These are phyloP conservation scores for Typhlichthys eigenmanni DNA, from an alignment of 2,797 vertebrate genomes.

Conservation along the genomic window DNA sequence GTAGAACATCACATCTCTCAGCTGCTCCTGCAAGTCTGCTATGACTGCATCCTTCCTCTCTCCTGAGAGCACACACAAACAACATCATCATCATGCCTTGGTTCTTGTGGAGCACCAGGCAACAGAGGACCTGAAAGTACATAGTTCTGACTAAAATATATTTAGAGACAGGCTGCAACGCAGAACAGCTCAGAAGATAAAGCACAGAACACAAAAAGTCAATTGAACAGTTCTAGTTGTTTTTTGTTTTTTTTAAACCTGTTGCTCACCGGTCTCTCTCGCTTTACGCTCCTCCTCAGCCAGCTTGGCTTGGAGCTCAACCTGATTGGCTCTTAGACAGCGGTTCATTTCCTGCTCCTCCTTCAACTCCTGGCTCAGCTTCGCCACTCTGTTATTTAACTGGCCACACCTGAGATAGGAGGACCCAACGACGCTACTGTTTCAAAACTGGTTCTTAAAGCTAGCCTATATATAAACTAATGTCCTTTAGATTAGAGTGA, in stretches of 20 bases:
- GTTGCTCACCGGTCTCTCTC: slow-evolving; percentile 75
- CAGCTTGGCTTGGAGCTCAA: slow-evolving; percentile 86
- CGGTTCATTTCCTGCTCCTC: slow-evolving; percentile 98
- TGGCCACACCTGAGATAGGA: slow-evolving; percentile 81
- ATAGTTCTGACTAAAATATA: no score
- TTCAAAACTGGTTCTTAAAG: no score
- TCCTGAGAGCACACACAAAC: slow-evolving; percentile 21
- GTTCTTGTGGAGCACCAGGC: neutral
- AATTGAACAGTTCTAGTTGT: neutral
- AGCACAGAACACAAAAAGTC: neutral
- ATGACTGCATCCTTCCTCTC: slow-evolving; percentile 87
- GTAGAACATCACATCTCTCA: slow-evolving; percentile 97
- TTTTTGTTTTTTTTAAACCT: neutral
- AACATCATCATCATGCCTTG: neutral
- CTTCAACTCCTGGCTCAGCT: slow-evolving; percentile 88
- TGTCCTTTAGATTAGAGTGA: no score
- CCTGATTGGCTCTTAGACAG: slow-evolving; percentile 90
- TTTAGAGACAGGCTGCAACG: no score
- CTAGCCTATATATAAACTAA: no score
- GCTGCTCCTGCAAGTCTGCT: slow-evolving; percentile 91
- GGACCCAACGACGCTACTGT: no score
- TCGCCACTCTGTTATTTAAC: slow-evolving; percentile 83
- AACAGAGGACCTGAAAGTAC: neutral
- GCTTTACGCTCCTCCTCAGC: slow-evolving; percentile 85
- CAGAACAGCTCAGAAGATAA: neutral